Conservation (phyloP, 2,888 invertebrate genomes). For the Lycaena phlaeas region DNA sequence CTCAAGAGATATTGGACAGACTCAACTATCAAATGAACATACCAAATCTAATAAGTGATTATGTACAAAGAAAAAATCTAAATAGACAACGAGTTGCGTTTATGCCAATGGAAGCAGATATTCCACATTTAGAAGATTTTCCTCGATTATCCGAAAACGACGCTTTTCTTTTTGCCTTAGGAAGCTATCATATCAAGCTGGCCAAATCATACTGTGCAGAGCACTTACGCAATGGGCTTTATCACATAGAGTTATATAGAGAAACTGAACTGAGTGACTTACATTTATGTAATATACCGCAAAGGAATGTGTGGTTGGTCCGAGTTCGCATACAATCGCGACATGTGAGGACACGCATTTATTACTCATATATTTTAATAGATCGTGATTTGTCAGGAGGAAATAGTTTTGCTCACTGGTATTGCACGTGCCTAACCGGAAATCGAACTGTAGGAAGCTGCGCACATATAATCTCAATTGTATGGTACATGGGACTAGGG, state of each 20-base stretch:
- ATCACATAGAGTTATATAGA: no score
- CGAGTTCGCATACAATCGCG: constrained; percentile 6
- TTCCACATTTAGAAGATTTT: constrained; percentile 1
- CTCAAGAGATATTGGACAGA: not conserved
- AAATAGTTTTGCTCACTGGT: not conserved
- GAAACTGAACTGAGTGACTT: constrained; percentile 1
- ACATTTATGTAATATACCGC: constrained; percentile 1
- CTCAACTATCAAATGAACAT: not conserved
- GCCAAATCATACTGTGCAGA: no score
- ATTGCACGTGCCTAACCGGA: constrained; percentile 1
- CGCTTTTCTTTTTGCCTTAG: no score
- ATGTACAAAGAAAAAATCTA: not conserved
- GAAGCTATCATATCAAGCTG: no score
- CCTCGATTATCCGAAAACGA: constrained; percentile 6
- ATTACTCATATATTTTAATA: constrained; percentile 5
- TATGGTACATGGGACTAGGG: no score
- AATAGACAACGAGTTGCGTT: not conserved
- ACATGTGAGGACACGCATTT: constrained; percentile 2
- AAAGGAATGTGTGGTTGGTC: constrained; percentile 5
- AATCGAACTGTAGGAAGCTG: not conserved
- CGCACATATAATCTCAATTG: no score
- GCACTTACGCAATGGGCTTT: no score
- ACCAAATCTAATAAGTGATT: not conserved
- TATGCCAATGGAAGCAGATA: constrained; percentile 10
- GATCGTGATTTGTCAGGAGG: not conserved